phyloP scores from a whole-genome alignment of 1,140 invertebrate species.

The Zaprionus taronus region DNA sequence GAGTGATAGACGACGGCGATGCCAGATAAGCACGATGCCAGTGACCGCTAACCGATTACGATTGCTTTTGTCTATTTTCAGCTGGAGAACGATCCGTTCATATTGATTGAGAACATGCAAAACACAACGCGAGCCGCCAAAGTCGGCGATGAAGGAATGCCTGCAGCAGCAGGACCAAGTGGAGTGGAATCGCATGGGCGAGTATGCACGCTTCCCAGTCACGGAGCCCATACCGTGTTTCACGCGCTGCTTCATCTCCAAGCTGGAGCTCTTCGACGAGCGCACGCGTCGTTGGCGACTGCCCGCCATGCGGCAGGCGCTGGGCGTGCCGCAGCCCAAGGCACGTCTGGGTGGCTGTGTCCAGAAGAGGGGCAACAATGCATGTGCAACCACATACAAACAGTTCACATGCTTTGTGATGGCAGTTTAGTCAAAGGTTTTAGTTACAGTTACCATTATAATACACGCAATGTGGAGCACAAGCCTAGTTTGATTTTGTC shows the following conservation, averaged over 20 bases:
- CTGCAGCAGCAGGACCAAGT: constrained; percentile 54
- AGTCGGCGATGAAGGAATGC: constrained; percentile 74
- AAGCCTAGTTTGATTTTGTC: neutral
- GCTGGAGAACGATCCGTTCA: constrained; percentile 74
- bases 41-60: constrained; percentile 31
- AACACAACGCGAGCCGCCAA: constrained; percentile 59
- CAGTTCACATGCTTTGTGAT: constrained; percentile 73
- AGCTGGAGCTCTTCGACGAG: constrained; percentile 63
- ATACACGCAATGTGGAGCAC: neutral
- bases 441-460: neutral
- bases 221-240: constrained; percentile 73
- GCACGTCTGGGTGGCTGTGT: constrained; percentile 42
- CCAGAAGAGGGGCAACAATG: constrained; percentile 44
- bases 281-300: constrained; percentile 64
- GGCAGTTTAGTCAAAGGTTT: constrained; percentile 29
- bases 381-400: constrained; percentile 63
- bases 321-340: constrained; percentile 57
- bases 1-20: constrained; percentile 38
- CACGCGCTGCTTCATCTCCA: constrained; percentile 65
- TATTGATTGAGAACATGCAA: constrained; percentile 68
- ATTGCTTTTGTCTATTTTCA: constrained; percentile 19
- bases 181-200: constrained; percentile 56
- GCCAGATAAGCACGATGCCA: constrained; percentile 31
- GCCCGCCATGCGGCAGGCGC: constrained; percentile 46
- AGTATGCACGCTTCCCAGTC: constrained; percentile 55